Conservation (phyloP, 2,888 invertebrate species). For the Diaperis boleti region DNA sequence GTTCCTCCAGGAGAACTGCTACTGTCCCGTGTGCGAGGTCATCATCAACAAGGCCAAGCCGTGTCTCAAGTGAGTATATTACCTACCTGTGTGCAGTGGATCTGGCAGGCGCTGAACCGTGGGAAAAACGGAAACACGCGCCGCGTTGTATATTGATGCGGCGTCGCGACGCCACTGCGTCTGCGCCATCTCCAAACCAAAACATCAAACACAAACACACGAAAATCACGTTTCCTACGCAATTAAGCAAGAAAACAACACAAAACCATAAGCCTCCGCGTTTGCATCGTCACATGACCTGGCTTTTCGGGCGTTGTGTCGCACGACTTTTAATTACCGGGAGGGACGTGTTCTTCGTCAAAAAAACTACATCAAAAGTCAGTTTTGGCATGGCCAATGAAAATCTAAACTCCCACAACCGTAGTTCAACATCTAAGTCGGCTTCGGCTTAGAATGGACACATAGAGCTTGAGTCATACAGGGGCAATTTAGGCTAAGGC, state of each 20-base stretch:
- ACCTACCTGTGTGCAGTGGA: constrained; percentile 2
- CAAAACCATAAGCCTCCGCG: too few relatives aligned
- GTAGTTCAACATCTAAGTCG: too few relatives aligned
- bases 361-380: too few relatives aligned
- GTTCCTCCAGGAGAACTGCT: constrained; percentile 86
- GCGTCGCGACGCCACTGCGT: constrained; percentile 38
- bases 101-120: constrained; percentile 37
- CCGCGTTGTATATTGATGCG: constrained; percentile 42
- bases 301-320: too few relatives aligned
- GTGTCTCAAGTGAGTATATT: constrained; percentile 85
- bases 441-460: too few relatives aligned
- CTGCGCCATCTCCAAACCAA: constrained; percentile 17
- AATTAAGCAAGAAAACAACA: constrained; percentile 1
- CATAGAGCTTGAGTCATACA: too few relatives aligned
- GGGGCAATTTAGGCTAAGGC: too few relatives aligned
- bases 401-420: too few relatives aligned
- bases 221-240: constrained; percentile 11
- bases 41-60: constrained; percentile 94
- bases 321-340: constrained; percentile 19
- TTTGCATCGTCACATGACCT: too few relatives aligned
- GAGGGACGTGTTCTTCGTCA: too few relatives aligned
- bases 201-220: background rate
- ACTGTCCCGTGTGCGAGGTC: constrained; percentile 94
- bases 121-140: constrained; percentile 40
- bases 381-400: too few relatives aligned